A percentile compares a stretch with the other conserved stretches of the same genome.
Evolutionary conservation across 2,797 vertebrate species (phyloP).

Genomic region (Gobionotothen gibberifrons): DNA sequence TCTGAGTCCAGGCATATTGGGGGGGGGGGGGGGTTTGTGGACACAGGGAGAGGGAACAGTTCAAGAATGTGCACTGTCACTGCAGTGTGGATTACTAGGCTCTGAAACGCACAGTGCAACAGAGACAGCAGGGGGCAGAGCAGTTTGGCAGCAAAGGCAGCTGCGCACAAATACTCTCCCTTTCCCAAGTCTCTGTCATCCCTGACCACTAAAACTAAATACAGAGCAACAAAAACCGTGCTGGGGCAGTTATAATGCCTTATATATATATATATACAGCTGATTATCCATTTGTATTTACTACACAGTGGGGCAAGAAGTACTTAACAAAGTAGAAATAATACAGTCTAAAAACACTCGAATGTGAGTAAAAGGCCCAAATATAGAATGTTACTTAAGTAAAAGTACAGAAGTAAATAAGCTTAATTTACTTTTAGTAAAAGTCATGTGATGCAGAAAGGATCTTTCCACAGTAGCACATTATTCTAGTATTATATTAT

Average conservation of each 20-base stretch:
- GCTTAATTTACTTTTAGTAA: too few relatives aligned
- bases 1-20: constrained; percentile 13
- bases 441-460: too few relatives aligned
- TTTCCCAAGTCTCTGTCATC: constrained; percentile 22
- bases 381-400: too few relatives aligned
- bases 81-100: constrained; percentile 56
- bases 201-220: constrained; percentile 7
- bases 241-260: neutral
- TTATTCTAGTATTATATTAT: too few relatives aligned
- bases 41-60: constrained; percentile 32
- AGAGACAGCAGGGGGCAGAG: constrained; percentile 76
- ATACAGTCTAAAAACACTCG: too few relatives aligned
- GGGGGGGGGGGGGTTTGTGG: constrained; percentile 4
- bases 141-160: constrained; percentile 43
- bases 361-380: too few relatives aligned
- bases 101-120: constrained; percentile 36
- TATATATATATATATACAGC: neutral
- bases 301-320: too few relatives aligned
- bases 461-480: too few relatives aligned
- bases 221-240: constrained; percentile 24
- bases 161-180: constrained; percentile 23
- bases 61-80: constrained; percentile 77
- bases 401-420: too few relatives aligned
- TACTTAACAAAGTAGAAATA: too few relatives aligned
- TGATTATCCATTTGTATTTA: neutral